Evolutionary conservation across 2,797 vertebrate species (phyloP), one percentile per base, ranked within the genome.

Genomic region (Typhlichthys subterraneus): DNA sequence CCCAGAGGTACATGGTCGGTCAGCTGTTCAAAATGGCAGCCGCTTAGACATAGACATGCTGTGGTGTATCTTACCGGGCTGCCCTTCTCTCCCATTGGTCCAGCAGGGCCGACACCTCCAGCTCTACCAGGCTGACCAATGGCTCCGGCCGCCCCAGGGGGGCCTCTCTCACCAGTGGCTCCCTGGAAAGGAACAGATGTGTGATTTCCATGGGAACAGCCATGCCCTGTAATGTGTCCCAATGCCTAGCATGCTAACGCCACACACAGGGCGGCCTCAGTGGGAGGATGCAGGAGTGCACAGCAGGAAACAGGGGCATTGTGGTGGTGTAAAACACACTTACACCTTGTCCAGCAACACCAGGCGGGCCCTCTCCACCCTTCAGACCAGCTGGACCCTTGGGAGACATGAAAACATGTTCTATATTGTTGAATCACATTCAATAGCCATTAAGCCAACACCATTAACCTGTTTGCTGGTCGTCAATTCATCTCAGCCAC

Each of bases 81-180:
- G 66, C 97, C 97, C 80, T 96, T 98, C 88, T 98, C 96, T 31
- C 97, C 96, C 71, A 84, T 65, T 2, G 95, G 94, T 65, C 97
- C 96, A 2, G 90, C 73, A 15, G 94, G 89, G 1, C 97, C 96
- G 53, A 89, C 80, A 0, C 80, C 75, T 1, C 95, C 96, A 0
- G 91, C 71, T 12, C 93, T 94, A 10, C 97, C 97, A 0, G 96
- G 95, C 70, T 94, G 91, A 12, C 97, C 96, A 56, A 98, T 98
- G 47, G 92, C 91, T n/a, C 97, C 97, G 5, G 91, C 94, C 0
- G 89, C 29, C 65, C 96, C 97, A 33, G 93, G 79, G 0, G 95
- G 92, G 2, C 97, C 97, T 57, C 93, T 91, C 68, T 98, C 97
- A 15, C 97, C 97, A 0, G 90, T 85, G 19, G 96, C 89, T 57